A percentile compares a stretch with the other conserved stretches of the same genome.
Conservation (phyloP, 2,797 vertebrate genomes). For the Hydrolagus colliei region DNA sequence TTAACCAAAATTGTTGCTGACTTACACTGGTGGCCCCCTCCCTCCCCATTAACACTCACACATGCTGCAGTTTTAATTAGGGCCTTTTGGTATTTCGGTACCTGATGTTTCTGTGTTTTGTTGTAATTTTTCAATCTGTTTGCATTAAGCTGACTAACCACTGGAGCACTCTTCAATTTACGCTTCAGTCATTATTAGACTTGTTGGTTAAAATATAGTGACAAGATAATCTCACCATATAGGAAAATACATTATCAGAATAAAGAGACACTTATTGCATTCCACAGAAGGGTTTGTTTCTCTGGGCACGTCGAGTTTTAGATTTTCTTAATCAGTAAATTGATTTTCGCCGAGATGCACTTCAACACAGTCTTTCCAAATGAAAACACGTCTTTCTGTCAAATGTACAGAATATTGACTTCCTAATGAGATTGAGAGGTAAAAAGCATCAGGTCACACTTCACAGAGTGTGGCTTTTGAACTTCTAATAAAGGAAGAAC, state of each 20-base stretch:
- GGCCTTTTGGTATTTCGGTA: too few relatives aligned
- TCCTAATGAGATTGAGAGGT: conserved; percentile 2
- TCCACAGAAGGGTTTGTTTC: background rate
- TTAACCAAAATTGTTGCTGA: background rate
- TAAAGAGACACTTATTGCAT: background rate
- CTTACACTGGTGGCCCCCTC: too few relatives aligned
- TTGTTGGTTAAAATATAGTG: background rate
- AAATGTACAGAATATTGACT: background rate
- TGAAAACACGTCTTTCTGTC: background rate
- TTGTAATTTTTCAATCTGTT: background rate
- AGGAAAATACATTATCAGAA: background rate
- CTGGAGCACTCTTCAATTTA: too few relatives aligned
- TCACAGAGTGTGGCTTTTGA: background rate
- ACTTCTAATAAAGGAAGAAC: background rate
- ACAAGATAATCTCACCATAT: background rate
- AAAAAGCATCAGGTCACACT: background rate
- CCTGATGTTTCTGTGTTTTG: background rate
- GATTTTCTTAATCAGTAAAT: background rate
- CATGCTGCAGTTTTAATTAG: too few relatives aligned
- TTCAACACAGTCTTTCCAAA: background rate
- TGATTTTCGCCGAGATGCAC: background rate
- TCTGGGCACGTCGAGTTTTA: background rate
- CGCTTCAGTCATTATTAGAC: background rate
- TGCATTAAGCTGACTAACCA: background rate
- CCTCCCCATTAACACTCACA: too few relatives aligned